Percentiles rank a stretch among this genome's conserved stretches.
Evolutionary conservation across 1,140 invertebrate genomes (phyloP).

Genomic region (Drosophila insularis): DNA sequence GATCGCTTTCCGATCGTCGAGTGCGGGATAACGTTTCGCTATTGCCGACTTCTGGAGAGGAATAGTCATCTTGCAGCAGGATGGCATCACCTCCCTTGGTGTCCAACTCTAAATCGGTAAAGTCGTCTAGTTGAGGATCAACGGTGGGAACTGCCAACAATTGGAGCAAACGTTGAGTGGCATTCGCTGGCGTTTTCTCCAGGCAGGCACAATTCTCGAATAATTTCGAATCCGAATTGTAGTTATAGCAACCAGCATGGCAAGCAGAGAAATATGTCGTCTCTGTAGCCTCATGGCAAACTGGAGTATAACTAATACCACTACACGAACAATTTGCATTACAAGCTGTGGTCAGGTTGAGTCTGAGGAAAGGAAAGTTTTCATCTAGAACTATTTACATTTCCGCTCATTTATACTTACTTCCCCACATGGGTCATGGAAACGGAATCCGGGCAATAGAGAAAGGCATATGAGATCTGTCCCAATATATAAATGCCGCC

Average conservation of each 20-base stretch:
- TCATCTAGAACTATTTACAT: too few relatives aligned
- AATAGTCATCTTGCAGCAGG: conserved; percentile 47
- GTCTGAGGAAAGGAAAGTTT: conserved; percentile 59
- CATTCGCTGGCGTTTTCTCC: conserved; percentile 7
- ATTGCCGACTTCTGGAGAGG: conserved; percentile 30
- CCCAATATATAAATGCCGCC: conserved; percentile 84
- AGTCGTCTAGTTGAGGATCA: not conserved
- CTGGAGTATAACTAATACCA: conserved; percentile 84
- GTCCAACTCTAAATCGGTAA: conserved; percentile 21
- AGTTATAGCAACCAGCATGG: conserved; percentile 85
- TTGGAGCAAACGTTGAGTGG: conserved; percentile 26
- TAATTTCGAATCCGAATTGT: conserved; percentile 58
- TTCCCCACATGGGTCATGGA: conserved; percentile 49
- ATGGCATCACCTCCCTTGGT: conserved; percentile 23
- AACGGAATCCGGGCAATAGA: conserved; percentile 84
- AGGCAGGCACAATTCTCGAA: conserved; percentile 58
- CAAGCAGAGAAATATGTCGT: conserved; percentile 86
- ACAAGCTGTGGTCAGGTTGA: conserved; percentile 84
- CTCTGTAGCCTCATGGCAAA: conserved; percentile 84
- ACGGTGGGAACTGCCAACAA: conserved; percentile 17
- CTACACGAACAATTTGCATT: conserved; percentile 85
- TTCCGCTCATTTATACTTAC: conserved; percentile 44
- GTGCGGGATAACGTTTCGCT: conserved; percentile 20
- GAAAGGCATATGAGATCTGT: conserved; percentile 84
- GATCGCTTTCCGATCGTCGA: conserved; percentile 26